Evolutionary conservation across 2,888 invertebrate genomes (phyloP), one percentile per base, ranked within the genome.

Genomic region (Tipula helvola): DNA sequence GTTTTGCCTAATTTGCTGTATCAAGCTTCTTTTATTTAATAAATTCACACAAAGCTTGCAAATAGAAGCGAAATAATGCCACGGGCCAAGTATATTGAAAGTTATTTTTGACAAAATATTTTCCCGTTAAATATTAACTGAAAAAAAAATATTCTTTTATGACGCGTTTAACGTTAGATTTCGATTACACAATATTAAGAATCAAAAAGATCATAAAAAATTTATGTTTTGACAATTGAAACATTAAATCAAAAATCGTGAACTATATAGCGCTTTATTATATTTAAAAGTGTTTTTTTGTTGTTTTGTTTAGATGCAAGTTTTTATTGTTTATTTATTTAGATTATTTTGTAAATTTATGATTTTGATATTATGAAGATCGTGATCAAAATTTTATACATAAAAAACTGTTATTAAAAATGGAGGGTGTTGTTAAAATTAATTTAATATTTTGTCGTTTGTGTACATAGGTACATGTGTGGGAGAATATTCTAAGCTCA

Each of bases 181-280:
- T 71, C 10, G 12, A 10, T 71, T 71, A 28, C 71, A 71, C 28
- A 71, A 71, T 28, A 71, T 28, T 12, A 28, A 18, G 28, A 71
- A 71, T 71, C 71, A 28, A 71, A 71, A 71, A 71, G 71, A 28
- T 71, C 71, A 71, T 71, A 28, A 71, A 71, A 52, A 10, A 18
- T 71, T 71, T 71, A 71, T 71, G 71, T 71, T 71, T 71, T 71
- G 71, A 71, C 71, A 71, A 71, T 71, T 71, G 71, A 71, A 71
- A 71, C 71, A 71, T 71, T 71, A 71, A 71, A 71, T 71, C 71
- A 71, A 28, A 71, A 71, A 71, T 71, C 71, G 71, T 71, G 71
- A 28, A 71, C 71, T 71, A 71, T 28, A 28, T 71, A 71, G 10
- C 71, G 71, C 10, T 71, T 71, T 71, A 71, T 71, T 71, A 28